Evolutionary conservation across 1,140 invertebrate genomes (phyloP), one percentile per base, ranked within the genome.

Genomic region (Drosophila miranda): DNA sequence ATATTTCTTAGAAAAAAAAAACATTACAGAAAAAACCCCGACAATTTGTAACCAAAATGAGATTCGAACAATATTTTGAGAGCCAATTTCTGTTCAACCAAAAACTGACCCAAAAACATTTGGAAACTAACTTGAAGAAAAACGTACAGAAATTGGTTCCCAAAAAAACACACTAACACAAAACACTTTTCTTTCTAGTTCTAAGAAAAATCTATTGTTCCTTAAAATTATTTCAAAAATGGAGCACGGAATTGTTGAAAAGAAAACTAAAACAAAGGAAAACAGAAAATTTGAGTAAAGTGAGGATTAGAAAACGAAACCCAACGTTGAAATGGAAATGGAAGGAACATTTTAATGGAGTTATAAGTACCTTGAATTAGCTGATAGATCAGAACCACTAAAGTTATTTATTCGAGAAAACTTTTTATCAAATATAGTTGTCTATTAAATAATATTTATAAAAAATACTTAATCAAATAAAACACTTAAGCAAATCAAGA

Each of bases 361-460:
- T 89, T 89, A 89, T 89, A 89, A 89, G 87, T 89, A 89, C 87
- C 87, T 89, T 89, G 83, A 89, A 89, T 86, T 89, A 89, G 87
- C 82, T 82, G 63, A 68, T 89, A 89, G 87, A 75, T 68, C 69
- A 73, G 59, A 57, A 57, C 63, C 38, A 73, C 67, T 59, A 62
- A 38, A 3, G 34, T 38, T 38, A 38, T 38, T 38, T 38, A 38
- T 38, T 38, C 69, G 63, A 63, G 48, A 53, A 60, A 75, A 75
- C 49, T 63, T 38, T 41, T 46, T 23, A 45, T 51, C 21, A 57
- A 74, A 50, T 54, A 71, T 8, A 70, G 69, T 52, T 82, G 75
- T 84, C 74, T 71, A 62, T 67, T 44, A 71, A 55, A 60, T 46
- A 54, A 26, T 28, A 73, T 55, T 55, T 54, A 45, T 54, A 63